A percentile compares a stretch with the other conserved stretches of the same genome.
These are phyloP conservation scores for Sesamia nonagrioides DNA, from an alignment of 1,140 invertebrate species.

Conservation along the genomic window DNA sequence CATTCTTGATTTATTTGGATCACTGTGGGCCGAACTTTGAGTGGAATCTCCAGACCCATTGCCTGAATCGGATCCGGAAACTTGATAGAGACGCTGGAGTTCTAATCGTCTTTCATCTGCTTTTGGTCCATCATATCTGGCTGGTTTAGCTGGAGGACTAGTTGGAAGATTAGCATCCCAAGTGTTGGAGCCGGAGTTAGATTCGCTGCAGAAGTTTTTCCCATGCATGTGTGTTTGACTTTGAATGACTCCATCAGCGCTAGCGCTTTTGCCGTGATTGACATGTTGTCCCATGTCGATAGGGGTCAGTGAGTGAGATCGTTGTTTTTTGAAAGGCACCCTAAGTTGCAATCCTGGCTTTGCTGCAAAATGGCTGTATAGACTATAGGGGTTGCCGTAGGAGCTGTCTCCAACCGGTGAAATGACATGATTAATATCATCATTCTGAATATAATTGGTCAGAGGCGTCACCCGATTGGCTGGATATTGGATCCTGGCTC, in stretches of 20 bases:
- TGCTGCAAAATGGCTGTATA: constrained; percentile 84
- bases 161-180: constrained; percentile 82
- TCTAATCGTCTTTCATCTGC: constrained; percentile 82
- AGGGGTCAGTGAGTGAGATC: constrained; percentile 90
- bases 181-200: constrained; percentile 72
- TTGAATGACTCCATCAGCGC: constrained; percentile 89
- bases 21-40: constrained; percentile 90
- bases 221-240: constrained; percentile 75
- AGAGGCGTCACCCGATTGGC: constrained; percentile 89
- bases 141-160: constrained; percentile 84
- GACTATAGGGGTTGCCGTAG: constrained; percentile 84
- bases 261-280: constrained; percentile 88
- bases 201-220: constrained; percentile 74
- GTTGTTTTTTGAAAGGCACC: constrained; percentile 91
- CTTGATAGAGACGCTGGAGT: constrained; percentile 90
- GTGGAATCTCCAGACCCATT: constrained; percentile 95
- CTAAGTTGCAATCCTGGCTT: constrained; percentile 88
- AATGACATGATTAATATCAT: constrained; percentile 66
- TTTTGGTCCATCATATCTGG: constrained; percentile 80
- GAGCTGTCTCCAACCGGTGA: constrained; percentile 72
- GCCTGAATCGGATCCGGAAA: constrained; percentile 95
- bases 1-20: constrained; percentile 87
- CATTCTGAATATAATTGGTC: constrained; percentile 75
- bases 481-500: constrained; percentile 94
- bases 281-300: constrained; percentile 80